Conservation (phyloP, 1,140 invertebrate genomes). For the Popillia japonica region DNA sequence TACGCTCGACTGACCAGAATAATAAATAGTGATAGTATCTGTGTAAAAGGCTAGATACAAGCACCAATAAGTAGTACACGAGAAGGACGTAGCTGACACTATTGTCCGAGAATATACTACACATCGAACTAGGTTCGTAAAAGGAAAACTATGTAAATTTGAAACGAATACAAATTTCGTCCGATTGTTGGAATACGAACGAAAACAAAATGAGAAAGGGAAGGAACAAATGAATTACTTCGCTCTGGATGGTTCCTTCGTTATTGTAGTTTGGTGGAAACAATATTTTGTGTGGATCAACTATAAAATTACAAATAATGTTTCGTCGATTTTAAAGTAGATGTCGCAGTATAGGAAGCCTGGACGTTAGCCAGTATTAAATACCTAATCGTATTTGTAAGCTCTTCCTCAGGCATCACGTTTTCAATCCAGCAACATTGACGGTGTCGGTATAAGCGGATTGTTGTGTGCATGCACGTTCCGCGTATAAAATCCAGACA, state of each 20-base stretch:
- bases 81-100: neutral
- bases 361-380: neutral
- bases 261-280: too few species aligned
- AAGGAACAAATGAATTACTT: neutral
- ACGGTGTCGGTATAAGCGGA: neutral
- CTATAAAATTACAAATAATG: too few species aligned
- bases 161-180: neutral
- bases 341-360: too few species aligned
- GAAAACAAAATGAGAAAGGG: neutral
- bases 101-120: constrained; percentile 12
- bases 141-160: constrained; percentile 2
- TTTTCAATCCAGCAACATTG: neutral
- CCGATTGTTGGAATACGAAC: neutral
- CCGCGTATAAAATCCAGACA: constrained; percentile 22
- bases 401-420: neutral
- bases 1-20: constrained; percentile 25
- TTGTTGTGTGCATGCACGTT: neutral
- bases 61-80: neutral
- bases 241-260: too few species aligned
- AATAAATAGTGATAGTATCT: constrained; percentile 6
- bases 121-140: neutral
- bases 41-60: neutral
- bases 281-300: too few species aligned
- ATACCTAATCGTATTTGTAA: neutral
- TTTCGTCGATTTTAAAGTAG: too few species aligned